Conservation (phyloP, 1,140 invertebrate genomes). For the Meloidogyne chitwoodi region DNA sequence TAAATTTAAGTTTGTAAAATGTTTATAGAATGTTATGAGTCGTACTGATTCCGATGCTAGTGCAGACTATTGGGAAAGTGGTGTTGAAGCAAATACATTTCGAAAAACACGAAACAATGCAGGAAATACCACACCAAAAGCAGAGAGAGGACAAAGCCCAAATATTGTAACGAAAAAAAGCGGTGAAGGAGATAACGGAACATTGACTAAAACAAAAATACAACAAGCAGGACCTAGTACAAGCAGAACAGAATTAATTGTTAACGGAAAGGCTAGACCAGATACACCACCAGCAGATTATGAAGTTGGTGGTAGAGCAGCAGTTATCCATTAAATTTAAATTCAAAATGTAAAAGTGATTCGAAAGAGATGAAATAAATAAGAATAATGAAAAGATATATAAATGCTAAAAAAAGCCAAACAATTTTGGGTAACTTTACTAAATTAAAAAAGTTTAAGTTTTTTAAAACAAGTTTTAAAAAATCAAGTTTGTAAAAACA, state of each 20-base stretch:
- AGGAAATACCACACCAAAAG: neutral
- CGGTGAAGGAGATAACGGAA: constrained; percentile 5
- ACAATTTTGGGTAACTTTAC: neutral
- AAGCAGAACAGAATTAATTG: constrained; percentile 14
- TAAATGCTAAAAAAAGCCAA: neutral
- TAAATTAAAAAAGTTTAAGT: neutral
- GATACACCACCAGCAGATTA: constrained; percentile 55
- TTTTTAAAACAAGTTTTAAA: neutral
- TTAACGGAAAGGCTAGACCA: constrained; percentile 31
- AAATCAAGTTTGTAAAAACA: neutral
- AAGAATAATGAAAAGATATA: neutral
- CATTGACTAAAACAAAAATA: neutral
- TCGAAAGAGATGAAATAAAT: neutral
- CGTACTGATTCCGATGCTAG: neutral
- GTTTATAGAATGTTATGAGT: neutral
- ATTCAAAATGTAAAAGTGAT: neutral
- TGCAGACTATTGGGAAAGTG: neutral
- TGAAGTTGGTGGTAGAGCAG: constrained; percentile 26
- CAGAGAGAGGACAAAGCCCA: neutral
- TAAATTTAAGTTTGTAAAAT: neutral
- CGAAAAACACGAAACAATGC: neutral
- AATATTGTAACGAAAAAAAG: constrained; percentile 24
- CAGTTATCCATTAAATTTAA: neutral
- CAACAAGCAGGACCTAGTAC: constrained; percentile 2
- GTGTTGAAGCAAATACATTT: neutral